Evolutionary conservation across 1,140 invertebrate genomes (phyloP).

Genomic region (Trichogramma pretiosum): DNA sequence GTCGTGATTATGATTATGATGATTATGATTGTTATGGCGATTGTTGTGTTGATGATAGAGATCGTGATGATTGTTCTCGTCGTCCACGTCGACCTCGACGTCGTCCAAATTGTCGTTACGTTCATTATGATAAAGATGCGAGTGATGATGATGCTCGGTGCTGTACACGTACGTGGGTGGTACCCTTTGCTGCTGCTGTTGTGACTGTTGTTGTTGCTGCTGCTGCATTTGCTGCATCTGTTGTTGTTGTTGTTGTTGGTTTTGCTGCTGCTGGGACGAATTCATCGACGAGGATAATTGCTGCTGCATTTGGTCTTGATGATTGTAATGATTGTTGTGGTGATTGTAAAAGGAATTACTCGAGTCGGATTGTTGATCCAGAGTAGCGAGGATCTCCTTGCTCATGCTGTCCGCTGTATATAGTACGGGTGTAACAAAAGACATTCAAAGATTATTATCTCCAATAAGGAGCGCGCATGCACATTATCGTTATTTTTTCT

Average conservation of each 20-base stretch:
- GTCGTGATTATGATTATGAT: slow-evolving; percentile 3
- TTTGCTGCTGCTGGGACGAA: background rate
- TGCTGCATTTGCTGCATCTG: slow-evolving; percentile 1
- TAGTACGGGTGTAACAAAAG: no score
- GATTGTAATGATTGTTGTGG: no score
- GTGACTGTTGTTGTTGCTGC: slow-evolving; percentile 7
- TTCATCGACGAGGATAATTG: no score
- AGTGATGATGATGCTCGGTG: slow-evolving; percentile 24
- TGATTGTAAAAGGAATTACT: no score
- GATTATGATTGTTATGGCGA: slow-evolving; percentile 26
- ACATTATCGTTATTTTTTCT: no score
- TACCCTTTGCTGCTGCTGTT: slow-evolving; percentile 26
- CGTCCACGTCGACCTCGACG: background rate
- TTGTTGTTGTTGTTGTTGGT: slow-evolving; percentile 4
- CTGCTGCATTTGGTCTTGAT: no score
- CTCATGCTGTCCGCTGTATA: slow-evolving; percentile 24
- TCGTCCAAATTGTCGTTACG: background rate
- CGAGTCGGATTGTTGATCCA: no score
- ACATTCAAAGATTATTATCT: no score
- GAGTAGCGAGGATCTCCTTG: slow-evolving; percentile 28
- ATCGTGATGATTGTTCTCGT: background rate
- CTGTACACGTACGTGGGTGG: slow-evolving; percentile 42
- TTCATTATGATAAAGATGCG: no score
- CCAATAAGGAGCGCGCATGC: no score
- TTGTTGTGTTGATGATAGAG: slow-evolving; percentile 10